Percentiles rank a stretch among this genome's conserved stretches.
Conservation (phyloP, 2,797 vertebrate genomes). For the Lindbergichthys nudifrons region DNA sequence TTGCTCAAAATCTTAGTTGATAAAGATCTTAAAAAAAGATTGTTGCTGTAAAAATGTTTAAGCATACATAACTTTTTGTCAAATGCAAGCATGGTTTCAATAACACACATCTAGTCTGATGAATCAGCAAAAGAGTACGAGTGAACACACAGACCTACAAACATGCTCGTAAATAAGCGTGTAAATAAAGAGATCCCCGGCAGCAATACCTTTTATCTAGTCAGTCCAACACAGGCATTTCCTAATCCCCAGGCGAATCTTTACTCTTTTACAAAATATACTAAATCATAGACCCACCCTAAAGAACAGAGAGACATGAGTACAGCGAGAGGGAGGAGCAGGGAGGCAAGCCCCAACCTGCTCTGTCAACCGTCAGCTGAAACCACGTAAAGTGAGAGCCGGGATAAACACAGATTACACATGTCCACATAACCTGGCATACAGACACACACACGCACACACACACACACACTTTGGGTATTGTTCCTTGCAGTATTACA, state of each 20-base stretch:
- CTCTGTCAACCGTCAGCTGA: constrained; percentile 39
- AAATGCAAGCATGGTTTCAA: neutral
- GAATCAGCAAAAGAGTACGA: neutral
- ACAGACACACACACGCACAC: constrained; percentile 11
- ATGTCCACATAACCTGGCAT: constrained; percentile 29
- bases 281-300: constrained; percentile 19
- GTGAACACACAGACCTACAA: neutral
- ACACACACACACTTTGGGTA: neutral
- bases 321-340: constrained; percentile 51
- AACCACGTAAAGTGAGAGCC: constrained; percentile 46
- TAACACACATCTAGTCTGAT: neutral
- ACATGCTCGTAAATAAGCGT: neutral
- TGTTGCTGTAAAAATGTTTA: neutral
- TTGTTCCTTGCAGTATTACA: neutral
- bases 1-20: neutral
- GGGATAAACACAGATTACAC: constrained; percentile 51
- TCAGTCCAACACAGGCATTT: constrained; percentile 17
- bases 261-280: constrained; percentile 32
- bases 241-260: constrained; percentile 11
- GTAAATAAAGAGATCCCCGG: constrained; percentile 10
- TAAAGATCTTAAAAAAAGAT: neutral
- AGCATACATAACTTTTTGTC: neutral
- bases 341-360: constrained; percentile 74
- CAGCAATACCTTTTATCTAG: constrained; percentile 60
- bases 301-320: constrained; percentile 22